Percentiles rank a stretch among this genome's conserved stretches.
Evolutionary conservation across 2,797 vertebrate genomes (phyloP).

Genomic region (Orientallactaga sibirica): DNA sequence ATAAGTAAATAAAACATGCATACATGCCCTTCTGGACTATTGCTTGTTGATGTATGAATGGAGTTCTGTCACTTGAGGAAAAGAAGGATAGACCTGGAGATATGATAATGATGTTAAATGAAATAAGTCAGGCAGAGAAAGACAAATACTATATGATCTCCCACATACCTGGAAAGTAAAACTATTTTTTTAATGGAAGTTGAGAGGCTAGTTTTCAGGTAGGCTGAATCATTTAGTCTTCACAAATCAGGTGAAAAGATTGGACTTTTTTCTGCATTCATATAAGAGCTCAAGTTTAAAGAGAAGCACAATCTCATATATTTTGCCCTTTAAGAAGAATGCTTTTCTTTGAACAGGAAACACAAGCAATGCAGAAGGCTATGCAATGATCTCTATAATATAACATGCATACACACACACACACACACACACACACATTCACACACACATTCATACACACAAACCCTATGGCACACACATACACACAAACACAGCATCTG

Average conservation of each 20-base stretch:
- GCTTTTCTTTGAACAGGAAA: conserved; percentile 6
- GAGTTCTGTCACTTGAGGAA: neutral
- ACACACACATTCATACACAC: neutral
- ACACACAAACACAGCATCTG: neutral
- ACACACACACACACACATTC: neutral
- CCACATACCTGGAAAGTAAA: neutral
- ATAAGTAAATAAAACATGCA: neutral
- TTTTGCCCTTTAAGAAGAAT: neutral
- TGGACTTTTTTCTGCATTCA: neutral
- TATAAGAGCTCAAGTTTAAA: neutral
- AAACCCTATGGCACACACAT: neutral
- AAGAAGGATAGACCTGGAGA: neutral
- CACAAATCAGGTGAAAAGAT: neutral
- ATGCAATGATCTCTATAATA: neutral
- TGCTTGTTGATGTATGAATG: neutral
- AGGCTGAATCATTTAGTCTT: neutral
- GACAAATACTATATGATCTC: neutral
- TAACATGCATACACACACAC: neutral
- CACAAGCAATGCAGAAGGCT: neutral
- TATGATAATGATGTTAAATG: neutral
- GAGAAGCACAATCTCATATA: neutral
- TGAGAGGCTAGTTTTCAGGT: too few relatives aligned
- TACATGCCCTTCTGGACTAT: rapidly evolving
- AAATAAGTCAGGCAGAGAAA: neutral
- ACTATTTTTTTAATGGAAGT: neutral